Percentiles rank a stretch among this genome's conserved stretches.
Conservation (phyloP, 2,888 invertebrate species). For the Papilio gigon region DNA sequence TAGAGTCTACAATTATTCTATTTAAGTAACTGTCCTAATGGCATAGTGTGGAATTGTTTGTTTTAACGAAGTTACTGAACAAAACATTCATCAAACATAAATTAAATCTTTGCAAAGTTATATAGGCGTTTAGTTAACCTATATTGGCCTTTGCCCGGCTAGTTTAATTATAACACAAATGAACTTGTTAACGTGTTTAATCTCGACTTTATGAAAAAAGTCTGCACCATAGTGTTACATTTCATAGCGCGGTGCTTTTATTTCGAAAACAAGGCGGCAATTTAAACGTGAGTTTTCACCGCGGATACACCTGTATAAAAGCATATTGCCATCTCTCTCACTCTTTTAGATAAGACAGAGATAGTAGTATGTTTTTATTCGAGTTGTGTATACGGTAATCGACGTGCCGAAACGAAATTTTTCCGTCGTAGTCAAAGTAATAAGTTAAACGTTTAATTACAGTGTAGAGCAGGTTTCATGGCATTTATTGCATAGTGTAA, state of each 20-base stretch:
- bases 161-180: neutral
- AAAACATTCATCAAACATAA: too few relatives aligned
- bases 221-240: neutral
- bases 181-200: neutral
- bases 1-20: too few relatives aligned
- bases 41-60: too few relatives aligned
- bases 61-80: too few relatives aligned
- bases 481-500: neutral
- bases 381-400: neutral
- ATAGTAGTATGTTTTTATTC: too few relatives aligned
- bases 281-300: neutral
- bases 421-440: slow-evolving; percentile 1
- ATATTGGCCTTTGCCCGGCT: neutral
- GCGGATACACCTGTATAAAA: too few relatives aligned
- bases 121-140: neutral
- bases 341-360: too few relatives aligned
- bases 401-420: slow-evolving; percentile 18
- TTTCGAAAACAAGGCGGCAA: slow-evolving; percentile 13
- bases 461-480: neutral
- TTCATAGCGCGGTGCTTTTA: neutral
- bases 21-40: too few relatives aligned
- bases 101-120: too few relatives aligned
- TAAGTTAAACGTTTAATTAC: slow-evolving; percentile 22
- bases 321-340: too few relatives aligned
- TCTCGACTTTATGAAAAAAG: neutral